Percentiles rank a stretch among this genome's conserved stretches.
These are phyloP conservation scores for Gymnarchus niloticus DNA, from an alignment of 2,113 vertebrate genomes.

Conservation along the genomic window DNA sequence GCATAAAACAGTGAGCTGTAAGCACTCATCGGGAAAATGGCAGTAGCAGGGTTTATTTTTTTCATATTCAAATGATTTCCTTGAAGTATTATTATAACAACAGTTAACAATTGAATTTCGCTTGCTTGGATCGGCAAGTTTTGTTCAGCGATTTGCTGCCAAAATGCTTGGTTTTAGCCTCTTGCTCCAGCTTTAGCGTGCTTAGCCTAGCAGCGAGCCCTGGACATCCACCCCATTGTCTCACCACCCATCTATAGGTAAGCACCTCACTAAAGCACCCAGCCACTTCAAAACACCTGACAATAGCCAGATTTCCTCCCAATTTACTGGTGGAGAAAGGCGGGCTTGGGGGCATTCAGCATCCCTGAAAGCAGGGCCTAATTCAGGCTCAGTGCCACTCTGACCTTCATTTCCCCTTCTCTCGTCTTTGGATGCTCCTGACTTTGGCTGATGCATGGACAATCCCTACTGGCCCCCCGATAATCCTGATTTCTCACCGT, in stretches of 20 bases:
- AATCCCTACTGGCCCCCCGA: conserved; percentile 71
- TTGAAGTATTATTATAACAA: not conserved
- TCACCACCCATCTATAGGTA: conserved; percentile 72
- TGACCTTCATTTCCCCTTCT: conserved; percentile 77
- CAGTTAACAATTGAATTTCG: not conserved
- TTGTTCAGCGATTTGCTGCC: conserved; percentile 27
- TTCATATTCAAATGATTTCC: conserved; percentile 9
- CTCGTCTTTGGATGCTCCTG: conserved; percentile 75
- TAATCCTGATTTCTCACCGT: conserved; percentile 61
- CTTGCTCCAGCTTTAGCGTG: conserved; percentile 40
- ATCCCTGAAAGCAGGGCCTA: conserved; percentile 81
- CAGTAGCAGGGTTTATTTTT: not conserved
- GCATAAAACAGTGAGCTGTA: not conserved
- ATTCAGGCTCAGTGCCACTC: conserved; percentile 82
- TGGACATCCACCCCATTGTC: conserved; percentile 63
- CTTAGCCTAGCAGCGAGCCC: conserved; percentile 47
- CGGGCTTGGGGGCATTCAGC: conserved; percentile 76
- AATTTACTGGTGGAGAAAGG: conserved; percentile 79
- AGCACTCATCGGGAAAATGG: not conserved
- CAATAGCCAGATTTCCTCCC: conserved; percentile 84
- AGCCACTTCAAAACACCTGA: conserved; percentile 73
- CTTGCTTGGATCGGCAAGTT: not conserved
- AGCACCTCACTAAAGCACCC: conserved; percentile 62
- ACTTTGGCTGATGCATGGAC: conserved; percentile 83
- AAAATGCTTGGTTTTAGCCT: conserved; percentile 43